Evolutionary conservation across 2,113 vertebrate genomes (phyloP).

Genomic region (Spea multiplicata): DNA sequence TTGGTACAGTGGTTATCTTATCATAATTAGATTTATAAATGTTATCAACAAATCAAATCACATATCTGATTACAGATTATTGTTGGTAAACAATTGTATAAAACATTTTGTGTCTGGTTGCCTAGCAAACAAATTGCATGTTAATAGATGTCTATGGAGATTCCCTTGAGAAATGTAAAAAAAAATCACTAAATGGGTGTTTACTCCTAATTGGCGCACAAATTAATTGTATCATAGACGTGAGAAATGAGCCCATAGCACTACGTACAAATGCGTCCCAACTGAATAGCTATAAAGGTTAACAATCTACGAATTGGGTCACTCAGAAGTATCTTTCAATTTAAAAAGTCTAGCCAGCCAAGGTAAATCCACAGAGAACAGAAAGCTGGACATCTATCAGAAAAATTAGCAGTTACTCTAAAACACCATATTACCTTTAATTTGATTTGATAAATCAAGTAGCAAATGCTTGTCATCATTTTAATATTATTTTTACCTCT

Average conservation of each 20-base stretch:
- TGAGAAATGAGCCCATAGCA: neutral
- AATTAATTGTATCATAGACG: neutral
- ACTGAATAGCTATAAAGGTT: conserved; percentile 4
- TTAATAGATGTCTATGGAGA: neutral
- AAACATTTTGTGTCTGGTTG: too few species aligned
- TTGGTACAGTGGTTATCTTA: too few species aligned
- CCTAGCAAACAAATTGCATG: neutral
- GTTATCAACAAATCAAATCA: too few species aligned
- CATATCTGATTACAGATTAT: too few species aligned
- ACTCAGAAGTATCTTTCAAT: neutral
- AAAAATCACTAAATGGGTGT: neutral
- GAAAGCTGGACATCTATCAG: conserved; percentile 4
- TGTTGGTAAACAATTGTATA: too few species aligned
- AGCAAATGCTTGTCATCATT: too few species aligned
- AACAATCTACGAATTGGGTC: conserved; percentile 13
- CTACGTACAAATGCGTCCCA: conserved; percentile 1
- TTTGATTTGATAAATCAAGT: too few species aligned
- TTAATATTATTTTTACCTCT: too few species aligned
- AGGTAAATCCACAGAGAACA: neutral
- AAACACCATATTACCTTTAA: neutral
- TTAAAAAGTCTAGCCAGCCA: neutral
- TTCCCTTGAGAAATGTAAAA: neutral
- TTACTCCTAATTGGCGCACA: neutral
- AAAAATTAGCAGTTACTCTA: neutral
- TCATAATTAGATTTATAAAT: too few species aligned